Evolutionary conservation across 2,888 invertebrate genomes (phyloP).

Genomic region (Noctua pronuba): DNA sequence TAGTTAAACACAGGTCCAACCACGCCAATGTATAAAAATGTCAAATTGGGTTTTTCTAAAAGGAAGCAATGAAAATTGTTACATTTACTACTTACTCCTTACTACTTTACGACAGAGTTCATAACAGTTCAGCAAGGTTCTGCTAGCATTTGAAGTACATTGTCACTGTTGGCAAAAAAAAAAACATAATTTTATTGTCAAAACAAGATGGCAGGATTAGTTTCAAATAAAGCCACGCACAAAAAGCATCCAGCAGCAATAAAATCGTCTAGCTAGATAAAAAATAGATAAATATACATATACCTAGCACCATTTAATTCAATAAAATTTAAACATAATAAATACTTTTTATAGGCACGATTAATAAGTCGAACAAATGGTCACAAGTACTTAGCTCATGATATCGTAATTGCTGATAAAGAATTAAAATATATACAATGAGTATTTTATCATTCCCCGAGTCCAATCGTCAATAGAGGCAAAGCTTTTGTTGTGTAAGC

Average conservation of each 20-base stretch:
- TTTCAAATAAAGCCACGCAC: neutral
- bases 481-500: neutral
- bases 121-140: neutral
- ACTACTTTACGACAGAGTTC: neutral
- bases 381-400: neutral
- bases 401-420: constrained; percentile 49
- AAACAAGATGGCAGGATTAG: neutral
- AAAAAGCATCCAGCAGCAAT: neutral
- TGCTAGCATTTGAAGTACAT: neutral
- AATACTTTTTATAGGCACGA: neutral
- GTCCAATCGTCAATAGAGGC: constrained; percentile 12
- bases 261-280: neutral
- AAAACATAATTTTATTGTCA: neutral
- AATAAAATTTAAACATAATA: neutral
- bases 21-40: neutral
- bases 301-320: neutral
- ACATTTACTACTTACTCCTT: neutral
- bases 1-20: neutral
- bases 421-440: constrained; percentile 24
- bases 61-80: neutral
- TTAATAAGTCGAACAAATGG: neutral
- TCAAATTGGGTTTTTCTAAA: neutral
- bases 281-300: neutral
- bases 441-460: constrained; percentile 26
- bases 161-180: neutral